Base-by-base conservation (phyloP, 2,888 invertebrate species). In the Cylindroiulus punctatus region DNA sequence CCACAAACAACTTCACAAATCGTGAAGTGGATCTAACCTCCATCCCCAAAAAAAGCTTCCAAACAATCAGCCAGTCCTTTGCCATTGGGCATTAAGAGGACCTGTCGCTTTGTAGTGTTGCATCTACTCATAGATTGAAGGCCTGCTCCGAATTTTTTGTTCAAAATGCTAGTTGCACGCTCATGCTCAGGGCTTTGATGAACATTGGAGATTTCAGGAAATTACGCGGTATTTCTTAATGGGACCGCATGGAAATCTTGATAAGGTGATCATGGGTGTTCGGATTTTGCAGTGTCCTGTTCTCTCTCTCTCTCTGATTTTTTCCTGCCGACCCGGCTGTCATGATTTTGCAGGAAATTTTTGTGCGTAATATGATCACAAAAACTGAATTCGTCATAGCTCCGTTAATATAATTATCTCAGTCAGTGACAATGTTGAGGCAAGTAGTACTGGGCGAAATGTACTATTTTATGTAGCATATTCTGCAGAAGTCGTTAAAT, bases 21-120 rank as follows among this genome's bases (percentile, higher is more conserved):
- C 65, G 65, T 65, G 65, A 65, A 65, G 65, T 65, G 65, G 65
- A 65, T 65, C 65, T 65, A 65, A 65, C 65, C 65, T 65, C 65
- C 26, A 65, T 4, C 65, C 7, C 65, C 7, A 8, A 22, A 65
- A 26, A 65, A 65, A 47, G 10, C 2, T 8, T 8, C n/a, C 10
- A 65, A 65, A 65, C 26, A 65, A 10, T n/a, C 26, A 65, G n/a
- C 22, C 26, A 47, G 47, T 47, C 65, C 65, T 8, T 26, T 12
- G 65, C 65, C 65, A 65, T 65, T 22, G 65, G 65, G 26, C 65
- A 65, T 65, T 26, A 26, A 10, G 22, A 65, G 65, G 65, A 65
- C 65, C 26, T 65, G 65, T 65, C 65, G 22, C 26, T 65, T 65
- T 65, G 65, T 65, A 26, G 26, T 26, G 65, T 26, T 65, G 65